These are phyloP conservation scores for Drosophila buzzatii DNA, from an alignment of 2,888 invertebrate species.

Conservation along the genomic window DNA sequence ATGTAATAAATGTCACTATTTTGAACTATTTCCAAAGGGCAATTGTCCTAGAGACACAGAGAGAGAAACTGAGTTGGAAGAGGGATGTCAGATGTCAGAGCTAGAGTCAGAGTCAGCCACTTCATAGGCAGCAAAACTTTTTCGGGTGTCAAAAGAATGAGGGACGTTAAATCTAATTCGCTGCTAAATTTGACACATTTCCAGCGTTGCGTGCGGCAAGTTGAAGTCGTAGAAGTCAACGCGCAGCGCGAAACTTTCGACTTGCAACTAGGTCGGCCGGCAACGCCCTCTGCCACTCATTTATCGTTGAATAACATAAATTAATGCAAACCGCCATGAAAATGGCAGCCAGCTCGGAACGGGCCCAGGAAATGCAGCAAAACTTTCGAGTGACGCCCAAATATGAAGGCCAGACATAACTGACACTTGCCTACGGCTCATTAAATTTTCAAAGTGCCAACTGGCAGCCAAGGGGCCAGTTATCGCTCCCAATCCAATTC, in stretches of 20 bases:
- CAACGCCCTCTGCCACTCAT: conserved; percentile 50
- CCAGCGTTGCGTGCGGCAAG: conserved; percentile 38
- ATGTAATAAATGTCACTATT: conserved; percentile 52
- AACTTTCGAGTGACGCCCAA: conserved; percentile 42
- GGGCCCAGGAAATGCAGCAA: conserved; percentile 53
- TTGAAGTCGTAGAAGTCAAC: conserved; percentile 29
- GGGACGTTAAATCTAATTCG: conserved; percentile 70
- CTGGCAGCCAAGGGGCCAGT: conserved; percentile 43
- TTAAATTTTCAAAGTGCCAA: conserved; percentile 63
- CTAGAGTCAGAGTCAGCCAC: conserved; percentile 5
- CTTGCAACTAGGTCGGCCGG: conserved; percentile 58
- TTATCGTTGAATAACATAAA: conserved; percentile 66
- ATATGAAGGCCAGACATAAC: conserved; percentile 62
- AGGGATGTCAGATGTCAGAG: conserved; percentile 21
- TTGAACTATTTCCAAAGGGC: conserved; percentile 31
- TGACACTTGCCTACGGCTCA: conserved; percentile 68
- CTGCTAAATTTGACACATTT: conserved; percentile 75
- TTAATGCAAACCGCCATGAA: conserved; percentile 47
- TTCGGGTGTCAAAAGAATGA: conserved; percentile 25
- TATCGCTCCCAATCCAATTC: conserved; percentile 12
- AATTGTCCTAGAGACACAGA: conserved; percentile 35
- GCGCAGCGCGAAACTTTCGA: conserved; percentile 16
- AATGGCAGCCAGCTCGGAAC: conserved; percentile 19
- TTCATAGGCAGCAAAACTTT: conserved; percentile 39
- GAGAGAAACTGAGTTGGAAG: not conserved